These are phyloP conservation scores for Andrena chrysosceles DNA, from an alignment of 2,888 invertebrate species.

Conservation along the genomic window DNA sequence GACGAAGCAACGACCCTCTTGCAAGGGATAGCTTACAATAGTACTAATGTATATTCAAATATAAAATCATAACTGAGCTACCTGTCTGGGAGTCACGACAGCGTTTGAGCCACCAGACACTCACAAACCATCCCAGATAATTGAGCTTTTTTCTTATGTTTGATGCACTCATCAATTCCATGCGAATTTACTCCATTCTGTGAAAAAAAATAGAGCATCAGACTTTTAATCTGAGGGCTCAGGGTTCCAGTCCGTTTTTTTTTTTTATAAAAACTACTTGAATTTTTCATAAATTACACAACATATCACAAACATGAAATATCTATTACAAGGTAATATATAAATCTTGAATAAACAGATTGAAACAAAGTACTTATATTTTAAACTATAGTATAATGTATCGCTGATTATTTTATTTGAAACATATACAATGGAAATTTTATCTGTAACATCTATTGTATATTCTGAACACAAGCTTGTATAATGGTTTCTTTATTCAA, in stretches of 20 bases:
- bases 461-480: slow-evolving; percentile 5
- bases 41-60: too few species aligned
- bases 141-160: too few species aligned
- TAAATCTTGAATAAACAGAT: background rate
- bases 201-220: slow-evolving; percentile 77
- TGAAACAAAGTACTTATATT: background rate
- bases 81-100: too few species aligned
- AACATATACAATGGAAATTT: slow-evolving; percentile 19
- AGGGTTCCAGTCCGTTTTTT: slow-evolving; percentile 84
- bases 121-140: too few species aligned
- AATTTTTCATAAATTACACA: background rate
- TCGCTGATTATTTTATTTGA: slow-evolving; percentile 32
- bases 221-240: slow-evolving; percentile 84
- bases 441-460: background rate
- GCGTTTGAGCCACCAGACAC: too few species aligned
- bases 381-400: background rate
- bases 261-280: slow-evolving; percentile 10
- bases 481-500: background rate
- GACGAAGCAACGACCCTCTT: too few species aligned
- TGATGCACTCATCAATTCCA: too few species aligned
- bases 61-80: too few species aligned
- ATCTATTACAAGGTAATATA: background rate
- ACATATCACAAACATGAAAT: background rate
- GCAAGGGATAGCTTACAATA: too few species aligned
- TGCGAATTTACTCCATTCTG: too few species aligned